These are phyloP conservation scores for Phalera bucephala DNA, from an alignment of 2,888 invertebrate species.

Conservation along the genomic window DNA sequence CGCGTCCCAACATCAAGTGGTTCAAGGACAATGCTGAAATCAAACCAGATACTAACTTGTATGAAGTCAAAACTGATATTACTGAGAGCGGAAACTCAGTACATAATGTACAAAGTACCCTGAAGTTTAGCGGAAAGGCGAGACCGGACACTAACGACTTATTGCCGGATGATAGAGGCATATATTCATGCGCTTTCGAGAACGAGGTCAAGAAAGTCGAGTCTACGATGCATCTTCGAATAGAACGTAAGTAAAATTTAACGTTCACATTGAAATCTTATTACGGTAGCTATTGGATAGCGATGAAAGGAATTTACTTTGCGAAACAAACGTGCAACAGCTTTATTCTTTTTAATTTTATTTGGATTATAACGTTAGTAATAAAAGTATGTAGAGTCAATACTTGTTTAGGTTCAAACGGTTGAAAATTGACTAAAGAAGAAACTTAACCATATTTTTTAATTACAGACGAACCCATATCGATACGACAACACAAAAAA, in stretches of 20 bases:
- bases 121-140: slow-evolving; percentile 91
- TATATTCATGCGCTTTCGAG: slow-evolving; percentile 93
- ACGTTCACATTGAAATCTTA: slow-evolving; percentile 2
- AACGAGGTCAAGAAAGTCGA: slow-evolving; percentile 95
- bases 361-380: not conserved
- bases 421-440: no score
- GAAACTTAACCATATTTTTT: slow-evolving; percentile 17
- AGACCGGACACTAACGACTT: slow-evolving; percentile 90
- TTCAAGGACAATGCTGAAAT: slow-evolving; percentile 92
- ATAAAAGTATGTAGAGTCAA: not conserved
- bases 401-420: not conserved
- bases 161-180: slow-evolving; percentile 92
- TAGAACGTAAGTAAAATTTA: slow-evolving; percentile 88
- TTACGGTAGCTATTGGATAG: slow-evolving; percentile 1
- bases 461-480: slow-evolving; percentile 91
- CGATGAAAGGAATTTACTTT: slow-evolving; percentile 1
- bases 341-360: not conserved
- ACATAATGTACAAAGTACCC: slow-evolving; percentile 91
- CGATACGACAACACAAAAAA: slow-evolving; percentile 92
- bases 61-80: slow-evolving; percentile 91
- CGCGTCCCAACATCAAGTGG: slow-evolving; percentile 92
- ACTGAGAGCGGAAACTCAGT: slow-evolving; percentile 91
- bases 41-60: slow-evolving; percentile 89
- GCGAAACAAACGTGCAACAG: not conserved
- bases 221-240: slow-evolving; percentile 94